Evolutionary conservation across 2,888 invertebrate genomes (phyloP).

Genomic region (Cephus sareptanus): DNA sequence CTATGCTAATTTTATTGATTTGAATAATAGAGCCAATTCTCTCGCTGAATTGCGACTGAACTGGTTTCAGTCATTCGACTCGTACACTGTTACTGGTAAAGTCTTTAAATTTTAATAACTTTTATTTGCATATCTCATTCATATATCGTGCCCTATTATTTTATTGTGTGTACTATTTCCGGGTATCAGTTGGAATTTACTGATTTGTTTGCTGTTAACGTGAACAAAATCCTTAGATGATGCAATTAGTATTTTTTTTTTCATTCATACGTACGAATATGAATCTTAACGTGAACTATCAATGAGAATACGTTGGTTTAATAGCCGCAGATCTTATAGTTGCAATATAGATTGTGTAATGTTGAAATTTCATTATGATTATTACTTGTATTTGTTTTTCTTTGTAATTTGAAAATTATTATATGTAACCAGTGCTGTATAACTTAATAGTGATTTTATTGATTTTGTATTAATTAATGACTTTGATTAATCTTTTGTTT

Average conservation of each 20-base stretch:
- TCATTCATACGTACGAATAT: neutral
- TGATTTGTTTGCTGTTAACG: neutral
- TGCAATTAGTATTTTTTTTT: neutral
- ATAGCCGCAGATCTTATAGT: neutral
- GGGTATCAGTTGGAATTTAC: neutral
- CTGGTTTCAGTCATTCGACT: neutral
- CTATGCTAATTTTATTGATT: slow-evolving; percentile 17
- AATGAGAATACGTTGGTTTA: neutral
- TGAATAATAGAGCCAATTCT: neutral
- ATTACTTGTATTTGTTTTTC: too few relatives aligned
- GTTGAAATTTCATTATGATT: neutral
- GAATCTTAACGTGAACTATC: neutral
- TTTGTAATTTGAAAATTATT: too few relatives aligned
- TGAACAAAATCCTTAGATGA: neutral
- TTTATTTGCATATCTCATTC: neutral
- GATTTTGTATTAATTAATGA: neutral
- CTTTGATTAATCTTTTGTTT: neutral
- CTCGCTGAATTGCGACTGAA: neutral
- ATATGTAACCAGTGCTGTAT: too few relatives aligned
- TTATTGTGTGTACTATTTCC: neutral
- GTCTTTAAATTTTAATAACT: neutral
- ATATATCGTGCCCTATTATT: neutral
- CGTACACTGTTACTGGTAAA: neutral
- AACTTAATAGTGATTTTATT: neutral
- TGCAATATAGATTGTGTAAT: neutral